Percentiles rank a stretch among this genome's conserved stretches.
phyloP scores from a whole-genome alignment of 53 echinoderm and acorn worm species.

The Antedon mediterranea region DNA sequence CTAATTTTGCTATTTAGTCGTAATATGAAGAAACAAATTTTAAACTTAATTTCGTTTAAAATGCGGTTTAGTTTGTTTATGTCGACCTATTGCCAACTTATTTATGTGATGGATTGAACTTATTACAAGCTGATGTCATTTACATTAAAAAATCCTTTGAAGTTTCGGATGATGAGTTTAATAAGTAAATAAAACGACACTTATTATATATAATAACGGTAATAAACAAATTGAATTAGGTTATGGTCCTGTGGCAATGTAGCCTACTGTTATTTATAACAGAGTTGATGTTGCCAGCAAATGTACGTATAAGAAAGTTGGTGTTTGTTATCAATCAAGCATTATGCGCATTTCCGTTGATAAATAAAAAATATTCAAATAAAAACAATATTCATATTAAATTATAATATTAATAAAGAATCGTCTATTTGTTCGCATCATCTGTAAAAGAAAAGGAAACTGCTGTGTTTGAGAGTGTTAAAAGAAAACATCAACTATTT shows the following conservation, averaged over 20 bases:
- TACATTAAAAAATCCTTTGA: no score
- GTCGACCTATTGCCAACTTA: no score
- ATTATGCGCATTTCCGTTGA: background rate
- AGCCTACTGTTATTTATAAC: background rate
- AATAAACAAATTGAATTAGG: background rate
- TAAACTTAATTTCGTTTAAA: no score
- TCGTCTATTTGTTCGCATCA: background rate
- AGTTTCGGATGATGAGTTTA: background rate
- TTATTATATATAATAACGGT: background rate
- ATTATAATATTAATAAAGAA: background rate
- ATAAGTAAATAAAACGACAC: background rate
- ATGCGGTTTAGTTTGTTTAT: no score
- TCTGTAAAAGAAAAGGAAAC: background rate
- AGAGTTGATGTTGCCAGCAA: background rate
- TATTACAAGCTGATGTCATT: no score
- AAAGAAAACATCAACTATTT: background rate
- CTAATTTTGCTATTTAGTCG: no score
- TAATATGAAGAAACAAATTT: no score
- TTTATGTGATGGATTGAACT: no score
- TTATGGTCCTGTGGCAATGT: background rate
- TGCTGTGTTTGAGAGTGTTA: background rate
- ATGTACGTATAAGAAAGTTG: background rate
- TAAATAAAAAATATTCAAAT: background rate
- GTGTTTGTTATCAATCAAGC: background rate
- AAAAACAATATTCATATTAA: background rate